Percentiles rank a stretch among this genome's conserved stretches.
phyloP scores from a whole-genome alignment of 2,888 invertebrate genomes.

The Drosophila macrothrix region DNA sequence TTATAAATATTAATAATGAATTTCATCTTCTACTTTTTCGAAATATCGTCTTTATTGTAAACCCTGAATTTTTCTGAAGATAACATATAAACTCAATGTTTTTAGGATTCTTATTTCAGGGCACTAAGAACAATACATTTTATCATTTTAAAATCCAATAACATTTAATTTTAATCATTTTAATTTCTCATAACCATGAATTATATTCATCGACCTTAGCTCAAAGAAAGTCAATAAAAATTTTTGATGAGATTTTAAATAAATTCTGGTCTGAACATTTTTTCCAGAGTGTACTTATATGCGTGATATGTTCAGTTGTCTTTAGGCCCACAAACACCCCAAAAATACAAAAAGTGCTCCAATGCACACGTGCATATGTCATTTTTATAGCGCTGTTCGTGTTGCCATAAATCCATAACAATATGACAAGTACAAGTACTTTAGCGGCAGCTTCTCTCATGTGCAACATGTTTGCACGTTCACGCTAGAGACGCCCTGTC shows the following conservation, averaged over 20 bases:
- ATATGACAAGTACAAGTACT: conserved; percentile 84
- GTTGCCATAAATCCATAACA: conserved; percentile 84
- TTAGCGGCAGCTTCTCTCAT: conserved; percentile 82
- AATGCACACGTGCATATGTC: conserved; percentile 77
- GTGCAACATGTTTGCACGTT: conserved; percentile 82
- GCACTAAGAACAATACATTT: no score
- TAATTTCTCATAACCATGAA: neutral
- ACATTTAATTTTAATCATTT: neutral
- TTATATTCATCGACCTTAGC: neutral
- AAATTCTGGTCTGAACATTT: neutral
- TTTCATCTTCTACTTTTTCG: neutral
- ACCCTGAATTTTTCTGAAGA: no score
- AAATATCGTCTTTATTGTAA: neutral
- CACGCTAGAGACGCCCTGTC: conserved; percentile 75
- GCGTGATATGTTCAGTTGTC: conserved; percentile 9
- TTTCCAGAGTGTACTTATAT: conserved; percentile 6
- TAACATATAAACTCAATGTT: no score
- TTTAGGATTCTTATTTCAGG: no score
- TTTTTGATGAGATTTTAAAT: neutral
- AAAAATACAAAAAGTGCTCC: conserved; percentile 5
- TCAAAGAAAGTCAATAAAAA: no score
- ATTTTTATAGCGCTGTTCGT: conserved; percentile 82
- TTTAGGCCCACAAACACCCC: conserved; percentile 26
- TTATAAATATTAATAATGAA: neutral
- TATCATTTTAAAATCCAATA: neutral